These are phyloP conservation scores for Epistrophella euchroma DNA, from an alignment of 2,888 invertebrate species.

Conservation along the genomic window DNA sequence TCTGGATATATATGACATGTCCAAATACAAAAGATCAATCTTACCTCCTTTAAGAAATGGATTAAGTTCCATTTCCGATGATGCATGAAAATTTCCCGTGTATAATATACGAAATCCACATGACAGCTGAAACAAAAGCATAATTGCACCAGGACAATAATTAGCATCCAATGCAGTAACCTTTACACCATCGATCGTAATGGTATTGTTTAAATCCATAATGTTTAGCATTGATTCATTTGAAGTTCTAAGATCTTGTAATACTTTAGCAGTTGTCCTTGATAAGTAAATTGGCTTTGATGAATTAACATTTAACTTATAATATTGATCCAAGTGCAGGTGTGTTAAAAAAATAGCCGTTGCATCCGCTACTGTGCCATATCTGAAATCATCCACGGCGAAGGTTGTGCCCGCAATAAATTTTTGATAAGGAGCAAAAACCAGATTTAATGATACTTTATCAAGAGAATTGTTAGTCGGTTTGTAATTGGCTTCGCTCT, in stretches of 20 bases:
- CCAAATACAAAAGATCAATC: constrained; percentile 89
- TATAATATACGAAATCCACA: constrained; percentile 88
- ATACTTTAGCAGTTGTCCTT: constrained; percentile 85
- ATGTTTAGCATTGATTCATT: constrained; percentile 85
- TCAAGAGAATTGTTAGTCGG: not conserved
- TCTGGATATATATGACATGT: constrained; percentile 87
- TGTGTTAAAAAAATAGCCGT: constrained; percentile 90
- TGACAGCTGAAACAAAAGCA: constrained; percentile 88
- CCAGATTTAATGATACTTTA: constrained; percentile 25
- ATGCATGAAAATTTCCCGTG: constrained; percentile 91
- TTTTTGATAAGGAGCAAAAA: constrained; percentile 81
- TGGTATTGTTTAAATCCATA: constrained; percentile 85
- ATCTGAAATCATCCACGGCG: constrained; percentile 91
- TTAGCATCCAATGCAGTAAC: constrained; percentile 90
- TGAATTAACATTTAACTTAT: constrained; percentile 86
- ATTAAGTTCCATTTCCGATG: constrained; percentile 87
- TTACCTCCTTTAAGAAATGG: constrained; percentile 86
- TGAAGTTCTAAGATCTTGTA: constrained; percentile 86
- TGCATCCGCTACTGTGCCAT: constrained; percentile 88
- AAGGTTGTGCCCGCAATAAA: constrained; percentile 86
- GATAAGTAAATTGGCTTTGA: constrained; percentile 85
- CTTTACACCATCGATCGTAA: constrained; percentile 86
- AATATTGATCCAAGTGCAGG: constrained; percentile 90
- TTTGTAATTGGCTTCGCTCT: not conserved
- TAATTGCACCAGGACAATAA: constrained; percentile 91